Conservation (phyloP, 2,888 invertebrate species). For the Eupsilia transversa region DNA sequence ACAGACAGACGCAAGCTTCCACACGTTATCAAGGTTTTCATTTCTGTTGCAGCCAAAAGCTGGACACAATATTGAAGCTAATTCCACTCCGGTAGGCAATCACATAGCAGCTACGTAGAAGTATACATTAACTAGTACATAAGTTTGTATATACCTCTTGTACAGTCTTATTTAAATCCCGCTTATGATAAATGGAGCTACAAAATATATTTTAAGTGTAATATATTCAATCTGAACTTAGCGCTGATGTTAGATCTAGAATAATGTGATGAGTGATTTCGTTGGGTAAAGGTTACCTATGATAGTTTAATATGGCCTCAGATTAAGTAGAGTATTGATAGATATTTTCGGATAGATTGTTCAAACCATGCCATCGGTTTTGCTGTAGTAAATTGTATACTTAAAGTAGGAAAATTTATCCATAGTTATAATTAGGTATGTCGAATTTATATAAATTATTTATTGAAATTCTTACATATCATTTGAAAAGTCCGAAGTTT, state of each 20-base stretch:
- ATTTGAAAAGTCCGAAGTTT: slow-evolving; percentile 38
- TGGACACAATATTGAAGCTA: slow-evolving; percentile 94
- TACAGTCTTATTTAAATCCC: slow-evolving; percentile 82
- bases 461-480: slow-evolving; percentile 54
- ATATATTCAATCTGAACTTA: slow-evolving; percentile 57
- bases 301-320: slow-evolving; percentile 79
- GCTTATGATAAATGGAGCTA: slow-evolving; percentile 81
- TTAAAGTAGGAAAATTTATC: slow-evolving; percentile 53
- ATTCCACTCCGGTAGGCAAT: slow-evolving; percentile 80
- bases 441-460: slow-evolving; percentile 58
- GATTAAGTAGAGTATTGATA: slow-evolving; percentile 77
- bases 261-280: slow-evolving; percentile 53
- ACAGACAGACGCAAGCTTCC: slow-evolving; percentile 34
- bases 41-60: slow-evolving; percentile 93
- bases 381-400: slow-evolving; percentile 60
- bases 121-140: slow-evolving; percentile 67
- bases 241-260: slow-evolving; percentile 61
- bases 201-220: slow-evolving; percentile 74
- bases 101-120: slow-evolving; percentile 77
- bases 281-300: slow-evolving; percentile 63
- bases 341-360: slow-evolving; percentile 87
- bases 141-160: slow-evolving; percentile 83
- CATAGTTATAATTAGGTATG: slow-evolving; percentile 46
- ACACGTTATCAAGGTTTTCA: slow-evolving; percentile 61
- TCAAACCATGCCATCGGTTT: slow-evolving; percentile 72